A percentile compares a stretch with the other conserved stretches of the same genome.
phyloP scores from a whole-genome alignment of 2,797 vertebrate species.

The Menidia menidia region DNA sequence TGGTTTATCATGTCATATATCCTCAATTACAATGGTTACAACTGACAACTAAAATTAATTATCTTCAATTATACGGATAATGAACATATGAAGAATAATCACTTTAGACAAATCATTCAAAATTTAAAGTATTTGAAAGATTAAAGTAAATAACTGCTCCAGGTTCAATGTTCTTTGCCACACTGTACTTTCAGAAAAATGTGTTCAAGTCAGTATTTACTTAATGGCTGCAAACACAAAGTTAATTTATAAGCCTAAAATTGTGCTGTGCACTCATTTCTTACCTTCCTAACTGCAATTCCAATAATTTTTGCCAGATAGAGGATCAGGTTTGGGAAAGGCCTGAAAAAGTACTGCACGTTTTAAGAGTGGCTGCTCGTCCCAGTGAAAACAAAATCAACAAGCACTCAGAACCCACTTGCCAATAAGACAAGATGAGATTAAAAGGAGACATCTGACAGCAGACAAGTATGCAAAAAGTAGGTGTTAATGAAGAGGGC shows the following conservation, averaged over 20 bases:
- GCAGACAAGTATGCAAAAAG: slow-evolving; percentile 67
- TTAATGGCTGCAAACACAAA: not conserved
- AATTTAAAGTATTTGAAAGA: not conserved
- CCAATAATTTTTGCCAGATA: slow-evolving; percentile 33
- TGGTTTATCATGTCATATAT: slow-evolving; percentile 10
- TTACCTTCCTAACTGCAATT: slow-evolving; percentile 45
- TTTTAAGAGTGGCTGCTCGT: slow-evolving; percentile 37
- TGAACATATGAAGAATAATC: not conserved
- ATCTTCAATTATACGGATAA: not conserved
- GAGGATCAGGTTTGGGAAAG: slow-evolving; percentile 42
- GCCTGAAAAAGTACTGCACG: slow-evolving; percentile 57
- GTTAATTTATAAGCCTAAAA: not conserved
- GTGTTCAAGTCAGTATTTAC: not conserved
- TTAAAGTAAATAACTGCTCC: not conserved
- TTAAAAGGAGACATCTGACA: slow-evolving; percentile 55
- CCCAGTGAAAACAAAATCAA: slow-evolving; percentile 56
- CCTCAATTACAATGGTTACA: not conserved
- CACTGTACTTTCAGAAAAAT: not conserved
- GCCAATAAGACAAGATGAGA: slow-evolving; percentile 47
- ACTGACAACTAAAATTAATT: not conserved
- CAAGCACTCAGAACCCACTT: slow-evolving; percentile 57
- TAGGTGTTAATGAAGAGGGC: slow-evolving; percentile 77
- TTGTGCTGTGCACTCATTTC: not conserved
- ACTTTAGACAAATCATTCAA: no score
- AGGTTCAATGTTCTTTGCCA: not conserved